Evolutionary conservation across 1,140 invertebrate genomes (phyloP), one percentile per base, ranked within the genome.

Genomic region (Aphelenchoides avenae): DNA sequence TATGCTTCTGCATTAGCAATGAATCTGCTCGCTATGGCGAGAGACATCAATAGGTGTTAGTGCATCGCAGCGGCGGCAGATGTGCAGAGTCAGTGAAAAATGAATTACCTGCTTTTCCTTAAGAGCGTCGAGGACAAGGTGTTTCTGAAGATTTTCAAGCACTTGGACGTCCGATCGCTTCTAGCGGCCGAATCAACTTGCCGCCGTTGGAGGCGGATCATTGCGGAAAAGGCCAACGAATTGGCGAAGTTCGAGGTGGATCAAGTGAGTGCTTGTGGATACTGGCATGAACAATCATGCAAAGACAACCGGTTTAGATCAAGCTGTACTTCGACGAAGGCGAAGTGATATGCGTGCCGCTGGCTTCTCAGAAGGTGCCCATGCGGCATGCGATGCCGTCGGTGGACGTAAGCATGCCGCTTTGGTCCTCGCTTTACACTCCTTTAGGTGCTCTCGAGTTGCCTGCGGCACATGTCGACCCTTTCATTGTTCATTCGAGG

Each of bases 251-350:
- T 57, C 15, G 31, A 39, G 20, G 43, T 18, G 26, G 55, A 57
- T 61, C 55, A 57, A 22, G 55, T 61, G 48, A 57, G 30, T 55
- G 7, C 57, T 56, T 60, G 52, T 11, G 39, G 0, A 9, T 30
- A 57, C 1, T 15, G 6, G 40, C 9, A 11, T 57, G 60, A 13
- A 57, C 15, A n/a, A 13, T 44, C 20, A 11, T 3, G 6, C 49
- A 52, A 55, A 52, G 18, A 51, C 41, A 15, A 5, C 9, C 1
- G 26, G n/a, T 59, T 29, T 56, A 59, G 57, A 64, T 59, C 27
- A 65, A 64, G 36, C 31, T 59, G 7, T 53, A 59, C 26, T 59
- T 59, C 34, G 57, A 59, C 15, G 57, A 59, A 52, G 57, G 57
- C 2, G 57, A 59, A 64, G 39, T 59, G 5, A 59, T 59, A 3